Evolutionary conservation across 92 coral and sea anemone genomes (phyloP), one percentile per base, ranked within the genome.

Genomic region (Pocillopora meandrina): DNA sequence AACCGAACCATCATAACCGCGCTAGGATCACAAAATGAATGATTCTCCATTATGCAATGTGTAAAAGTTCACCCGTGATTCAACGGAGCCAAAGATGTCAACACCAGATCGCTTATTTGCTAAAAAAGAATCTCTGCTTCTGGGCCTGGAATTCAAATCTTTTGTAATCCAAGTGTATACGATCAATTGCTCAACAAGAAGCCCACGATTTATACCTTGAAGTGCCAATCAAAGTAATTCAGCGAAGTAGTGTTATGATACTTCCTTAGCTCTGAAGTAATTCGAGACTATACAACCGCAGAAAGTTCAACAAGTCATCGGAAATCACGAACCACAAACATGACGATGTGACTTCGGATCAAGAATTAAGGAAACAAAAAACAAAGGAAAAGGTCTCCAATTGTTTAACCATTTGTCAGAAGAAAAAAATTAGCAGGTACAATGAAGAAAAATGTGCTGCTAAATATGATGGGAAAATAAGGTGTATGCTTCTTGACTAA

Each of bases 121-220:
- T 63, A 42, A 10, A 14, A 35, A 81, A 81, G 85, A 81, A 81
- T 81, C 15, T 81, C 70, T 12, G 56, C 4, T 18, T 47, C 71
- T 71, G 56, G 56, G 66, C 49, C 85, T 77, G 77, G 85, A 71
- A 81, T 71, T 81, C 21, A 35, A 75, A 71, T 60, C 68, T 34
- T 7, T 17, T 60, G 12, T 56, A 66, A 60, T 66, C 17, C 83
- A 65, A 56, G 42, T 14, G 68, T 57, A 70, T 56, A 20, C 15
- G 71, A 61, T 81, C 85, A 58, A 59, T 60, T 81, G 71, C 77
- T 56, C 26, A 61, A 21, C 56, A 12, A 61, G 31, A 14, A 76
- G 70, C 35, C 56, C 23, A 52, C 18, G 33, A 69, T 56, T 56
- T 34, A 33, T 21, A 10, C 49, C 65, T 56, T 12, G 12, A 68